Conservation (phyloP, 37 sponge, comb jelly and placozoan species). For the Trichoplax adhaerens region DNA sequence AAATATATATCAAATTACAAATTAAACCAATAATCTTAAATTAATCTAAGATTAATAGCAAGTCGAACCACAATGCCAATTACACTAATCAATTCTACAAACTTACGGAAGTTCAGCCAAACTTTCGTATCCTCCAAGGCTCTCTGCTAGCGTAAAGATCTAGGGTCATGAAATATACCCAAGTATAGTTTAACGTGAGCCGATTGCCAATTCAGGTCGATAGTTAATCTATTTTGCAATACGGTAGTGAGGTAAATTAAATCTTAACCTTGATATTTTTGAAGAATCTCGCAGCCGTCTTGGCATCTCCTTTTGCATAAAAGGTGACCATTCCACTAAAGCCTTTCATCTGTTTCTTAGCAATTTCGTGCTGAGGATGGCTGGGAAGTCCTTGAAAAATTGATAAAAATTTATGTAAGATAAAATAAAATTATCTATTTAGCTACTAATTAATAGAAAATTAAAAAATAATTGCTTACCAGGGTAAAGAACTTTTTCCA, state of each 20-base stretch:
- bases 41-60: too few species aligned
- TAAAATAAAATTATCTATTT: slow-evolving; percentile 1
- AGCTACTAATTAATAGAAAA: slow-evolving; percentile 2
- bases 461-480: slow-evolving; percentile 17
- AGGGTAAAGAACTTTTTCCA: slow-evolving; percentile 56
- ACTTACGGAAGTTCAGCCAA: slow-evolving; percentile 82
- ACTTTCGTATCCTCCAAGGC: slow-evolving; percentile 88
- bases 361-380: slow-evolving; percentile 88
- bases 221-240: neutral
- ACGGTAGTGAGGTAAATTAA: neutral
- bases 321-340: slow-evolving; percentile 93
- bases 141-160: slow-evolving; percentile 85
- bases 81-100: too few species aligned
- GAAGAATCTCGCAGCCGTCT: slow-evolving; percentile 51
- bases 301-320: slow-evolving; percentile 49
- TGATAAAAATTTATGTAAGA: too few species aligned
- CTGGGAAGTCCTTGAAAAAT: slow-evolving; percentile 53
- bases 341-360: slow-evolving; percentile 70
- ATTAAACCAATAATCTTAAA: too few species aligned
- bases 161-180: slow-evolving; percentile 1
- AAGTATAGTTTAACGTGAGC: neutral
- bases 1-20: too few species aligned
- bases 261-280: slow-evolving; percentile 48
- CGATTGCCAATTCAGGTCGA: neutral
- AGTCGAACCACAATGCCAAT: too few species aligned